Evolutionary conservation across 2,113 vertebrate genomes (phyloP).

Genomic region (Phaethornis superciliosus): DNA sequence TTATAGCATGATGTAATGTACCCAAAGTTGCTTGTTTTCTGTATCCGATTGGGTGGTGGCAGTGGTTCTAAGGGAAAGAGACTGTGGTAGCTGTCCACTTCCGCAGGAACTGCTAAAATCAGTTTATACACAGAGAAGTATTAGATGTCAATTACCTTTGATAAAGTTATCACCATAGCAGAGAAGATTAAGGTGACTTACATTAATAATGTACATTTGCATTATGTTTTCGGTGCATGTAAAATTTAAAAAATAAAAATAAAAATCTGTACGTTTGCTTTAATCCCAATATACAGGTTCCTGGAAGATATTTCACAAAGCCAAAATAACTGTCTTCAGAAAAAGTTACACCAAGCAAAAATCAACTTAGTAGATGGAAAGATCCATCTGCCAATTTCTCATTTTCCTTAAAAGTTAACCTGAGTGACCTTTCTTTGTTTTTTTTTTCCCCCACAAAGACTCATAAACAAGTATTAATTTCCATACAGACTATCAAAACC

Average conservation of each 20-base stretch:
- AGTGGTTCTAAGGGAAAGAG: conserved; percentile 96
- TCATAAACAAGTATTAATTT: not conserved
- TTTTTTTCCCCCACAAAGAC: not conserved
- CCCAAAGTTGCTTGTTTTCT: conserved; percentile 98
- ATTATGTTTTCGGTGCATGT: not conserved
- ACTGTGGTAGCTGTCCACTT: conserved; percentile 99
- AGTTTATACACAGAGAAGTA: conserved; percentile 39
- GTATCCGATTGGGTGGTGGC: conserved; percentile 93
- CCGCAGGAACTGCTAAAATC: conserved; percentile 89
- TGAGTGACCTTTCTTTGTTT: not conserved
- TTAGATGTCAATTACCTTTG: not conserved
- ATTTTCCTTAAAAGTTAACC: not conserved
- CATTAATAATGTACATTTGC: not conserved
- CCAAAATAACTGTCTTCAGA: not conserved
- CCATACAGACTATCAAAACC: not conserved
- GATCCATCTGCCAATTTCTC: not conserved
- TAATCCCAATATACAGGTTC: not conserved
- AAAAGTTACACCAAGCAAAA: not conserved
- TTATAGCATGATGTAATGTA: conserved; percentile 99
- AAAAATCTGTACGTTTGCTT: not conserved
- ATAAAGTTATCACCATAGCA: conserved; percentile 7
- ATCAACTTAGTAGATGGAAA: not conserved
- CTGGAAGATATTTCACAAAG: not conserved
- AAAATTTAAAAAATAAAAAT: not conserved
- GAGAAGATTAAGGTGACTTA: not conserved